phyloP scores from a whole-genome alignment of 2,113 vertebrate species.

The Burhinus bistriatus region DNA sequence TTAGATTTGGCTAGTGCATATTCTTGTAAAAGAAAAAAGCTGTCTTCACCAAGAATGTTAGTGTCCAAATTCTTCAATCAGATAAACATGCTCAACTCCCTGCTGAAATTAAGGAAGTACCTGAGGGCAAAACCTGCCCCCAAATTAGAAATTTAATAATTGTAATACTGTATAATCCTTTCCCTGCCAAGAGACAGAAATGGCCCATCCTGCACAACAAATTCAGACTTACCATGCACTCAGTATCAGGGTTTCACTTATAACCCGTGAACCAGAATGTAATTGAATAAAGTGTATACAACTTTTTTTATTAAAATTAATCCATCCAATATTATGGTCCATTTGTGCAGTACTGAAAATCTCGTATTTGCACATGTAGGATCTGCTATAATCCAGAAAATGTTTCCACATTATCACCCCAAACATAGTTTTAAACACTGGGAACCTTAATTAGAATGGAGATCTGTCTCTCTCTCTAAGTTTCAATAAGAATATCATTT shows the following conservation, averaged over 20 bases:
- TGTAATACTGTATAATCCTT: not conserved
- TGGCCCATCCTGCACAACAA: not conserved
- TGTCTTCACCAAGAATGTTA: not conserved
- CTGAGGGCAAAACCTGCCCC: conserved; percentile 28
- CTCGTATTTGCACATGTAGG: not conserved
- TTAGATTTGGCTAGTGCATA: not conserved
- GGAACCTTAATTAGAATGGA: not conserved
- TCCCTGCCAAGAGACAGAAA: conserved; percentile 23
- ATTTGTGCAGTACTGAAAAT: not conserved
- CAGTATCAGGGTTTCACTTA: not conserved
- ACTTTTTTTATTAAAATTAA: not conserved
- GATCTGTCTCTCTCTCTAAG: not conserved
- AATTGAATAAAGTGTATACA: not conserved
- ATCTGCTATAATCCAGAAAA: not conserved
- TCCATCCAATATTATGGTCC: not conserved
- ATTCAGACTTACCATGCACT: not conserved
- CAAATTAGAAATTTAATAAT: conserved; percentile 50
- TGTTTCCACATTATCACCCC: not conserved
- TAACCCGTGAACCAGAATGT: not conserved
- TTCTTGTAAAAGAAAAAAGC: not conserved
- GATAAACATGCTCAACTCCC: conserved; percentile 13
- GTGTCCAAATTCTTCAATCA: conserved; percentile 34
- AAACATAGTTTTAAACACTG: not conserved
- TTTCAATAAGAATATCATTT: not conserved
- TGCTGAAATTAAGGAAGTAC: conserved; percentile 50